These are phyloP conservation scores for Cheilosia soror DNA, from an alignment of 2,888 invertebrate species.

Conservation along the genomic window DNA sequence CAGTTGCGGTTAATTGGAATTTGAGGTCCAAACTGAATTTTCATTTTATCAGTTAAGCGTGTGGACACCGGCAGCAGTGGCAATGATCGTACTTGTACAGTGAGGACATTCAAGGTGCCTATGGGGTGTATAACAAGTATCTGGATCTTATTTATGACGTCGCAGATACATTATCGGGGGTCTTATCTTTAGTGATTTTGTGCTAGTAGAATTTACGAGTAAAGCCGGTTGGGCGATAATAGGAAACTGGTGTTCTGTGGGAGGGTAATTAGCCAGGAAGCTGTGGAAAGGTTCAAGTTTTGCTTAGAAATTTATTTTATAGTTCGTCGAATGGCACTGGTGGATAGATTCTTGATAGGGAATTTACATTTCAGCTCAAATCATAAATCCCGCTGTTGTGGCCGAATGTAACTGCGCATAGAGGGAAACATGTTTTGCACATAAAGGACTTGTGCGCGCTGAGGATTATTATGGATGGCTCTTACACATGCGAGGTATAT, in stretches of 20 bases:
- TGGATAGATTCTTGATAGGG: conserved; percentile 46
- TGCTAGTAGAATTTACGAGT: conserved; percentile 33
- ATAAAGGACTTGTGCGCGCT: neutral
- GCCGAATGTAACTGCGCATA: neutral
- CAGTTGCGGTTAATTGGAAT: conserved; percentile 65
- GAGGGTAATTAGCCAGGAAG: conserved; percentile 68
- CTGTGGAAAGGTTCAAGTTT: neutral
- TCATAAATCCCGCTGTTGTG: conserved; percentile 49
- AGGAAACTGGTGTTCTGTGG: conserved; percentile 58
- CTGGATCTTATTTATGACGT: conserved; percentile 72
- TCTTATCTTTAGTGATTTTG: conserved; percentile 69
- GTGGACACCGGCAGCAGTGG: conserved; percentile 12
- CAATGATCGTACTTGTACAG: neutral
- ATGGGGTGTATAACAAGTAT: conserved; percentile 44
- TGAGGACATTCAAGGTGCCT: conserved; percentile 34
- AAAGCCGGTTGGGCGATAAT: conserved; percentile 29
- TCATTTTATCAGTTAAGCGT: conserved; percentile 54
- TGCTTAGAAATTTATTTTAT: conserved; percentile 34
- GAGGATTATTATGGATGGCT: conserved; percentile 56
- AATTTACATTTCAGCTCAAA: conserved; percentile 60
- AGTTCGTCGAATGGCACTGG: conserved; percentile 26
- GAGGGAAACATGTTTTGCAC: conserved; percentile 27
- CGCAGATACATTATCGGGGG: conserved; percentile 65
- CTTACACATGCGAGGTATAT: conserved; percentile 43
- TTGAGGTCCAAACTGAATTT: conserved; percentile 58